phyloP scores from a whole-genome alignment of 2,113 vertebrate genomes.

The Acinonyx jubatus region DNA sequence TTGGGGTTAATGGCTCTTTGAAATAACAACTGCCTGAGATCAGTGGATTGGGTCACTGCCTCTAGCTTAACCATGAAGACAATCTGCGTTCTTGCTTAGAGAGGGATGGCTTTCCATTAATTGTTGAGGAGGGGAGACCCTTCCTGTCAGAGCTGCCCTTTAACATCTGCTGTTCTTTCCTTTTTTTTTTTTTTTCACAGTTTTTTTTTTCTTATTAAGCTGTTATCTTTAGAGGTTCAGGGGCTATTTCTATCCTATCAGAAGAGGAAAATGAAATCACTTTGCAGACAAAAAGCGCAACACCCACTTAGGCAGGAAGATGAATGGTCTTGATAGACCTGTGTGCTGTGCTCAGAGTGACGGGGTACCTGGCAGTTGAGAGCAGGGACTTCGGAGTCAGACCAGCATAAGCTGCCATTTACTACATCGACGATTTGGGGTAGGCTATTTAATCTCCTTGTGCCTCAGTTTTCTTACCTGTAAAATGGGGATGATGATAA shows the following conservation, averaged over 20 bases:
- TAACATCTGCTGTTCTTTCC: not conserved
- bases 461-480: not conserved
- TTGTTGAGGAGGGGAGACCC: not conserved
- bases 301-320: not conserved
- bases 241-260: not conserved
- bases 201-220: not conserved
- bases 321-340: not conserved
- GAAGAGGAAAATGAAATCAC: not conserved
- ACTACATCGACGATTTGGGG: not conserved
- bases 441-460: not conserved
- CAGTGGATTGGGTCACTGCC: not conserved
- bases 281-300: not conserved
- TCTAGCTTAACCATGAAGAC: not conserved
- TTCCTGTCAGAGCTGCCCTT: not conserved
- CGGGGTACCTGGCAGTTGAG: fast-evolving
- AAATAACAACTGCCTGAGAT: not conserved
- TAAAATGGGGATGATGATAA: not conserved
- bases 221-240: not conserved
- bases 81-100: not conserved
- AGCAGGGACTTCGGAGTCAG: too few species aligned
- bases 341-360: not conserved
- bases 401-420: too few species aligned
- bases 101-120: not conserved
- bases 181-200: not conserved
- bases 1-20: not conserved